These are phyloP conservation scores for Orientallactaga sibirica DNA, from an alignment of 2,797 vertebrate genomes.

Conservation along the genomic window DNA sequence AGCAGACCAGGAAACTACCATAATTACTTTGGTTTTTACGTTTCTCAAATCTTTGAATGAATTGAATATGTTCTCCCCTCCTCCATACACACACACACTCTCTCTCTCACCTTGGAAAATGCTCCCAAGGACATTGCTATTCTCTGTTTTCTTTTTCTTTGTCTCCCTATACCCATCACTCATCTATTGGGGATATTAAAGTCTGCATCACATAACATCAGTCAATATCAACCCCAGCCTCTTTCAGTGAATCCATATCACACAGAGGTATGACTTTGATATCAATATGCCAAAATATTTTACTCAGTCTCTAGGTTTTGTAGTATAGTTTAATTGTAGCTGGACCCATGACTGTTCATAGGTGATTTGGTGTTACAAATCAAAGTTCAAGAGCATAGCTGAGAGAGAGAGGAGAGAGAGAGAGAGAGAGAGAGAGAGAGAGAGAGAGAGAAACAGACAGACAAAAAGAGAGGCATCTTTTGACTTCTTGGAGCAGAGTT, in stretches of 20 bases:
- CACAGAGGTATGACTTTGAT: background rate
- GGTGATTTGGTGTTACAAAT: background rate
- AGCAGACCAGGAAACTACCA: background rate
- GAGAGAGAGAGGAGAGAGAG: background rate
- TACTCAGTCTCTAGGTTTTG: background rate
- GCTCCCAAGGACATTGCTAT: background rate
- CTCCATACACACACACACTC: background rate
- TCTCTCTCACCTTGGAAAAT: too few relatives aligned
- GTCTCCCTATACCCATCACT: background rate
- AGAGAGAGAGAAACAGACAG: too few relatives aligned
- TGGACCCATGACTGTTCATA: background rate
- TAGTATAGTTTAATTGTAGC: background rate
- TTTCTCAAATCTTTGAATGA: background rate
- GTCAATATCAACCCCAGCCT: background rate
- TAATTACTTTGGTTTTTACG: background rate
- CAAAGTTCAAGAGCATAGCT: background rate
- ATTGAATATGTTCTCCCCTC: background rate
- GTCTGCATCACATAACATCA: background rate
- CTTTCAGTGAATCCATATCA: background rate
- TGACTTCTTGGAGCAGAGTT: background rate
- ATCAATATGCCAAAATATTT: conserved; percentile 15
- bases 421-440: background rate
- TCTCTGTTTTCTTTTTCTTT: background rate
- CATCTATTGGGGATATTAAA: background rate
- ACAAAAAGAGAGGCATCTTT: background rate